A percentile compares a stretch with the other conserved stretches of the same genome.
Conservation (phyloP, 2,888 invertebrate genomes). For the Carpatolechia fugitivella region DNA sequence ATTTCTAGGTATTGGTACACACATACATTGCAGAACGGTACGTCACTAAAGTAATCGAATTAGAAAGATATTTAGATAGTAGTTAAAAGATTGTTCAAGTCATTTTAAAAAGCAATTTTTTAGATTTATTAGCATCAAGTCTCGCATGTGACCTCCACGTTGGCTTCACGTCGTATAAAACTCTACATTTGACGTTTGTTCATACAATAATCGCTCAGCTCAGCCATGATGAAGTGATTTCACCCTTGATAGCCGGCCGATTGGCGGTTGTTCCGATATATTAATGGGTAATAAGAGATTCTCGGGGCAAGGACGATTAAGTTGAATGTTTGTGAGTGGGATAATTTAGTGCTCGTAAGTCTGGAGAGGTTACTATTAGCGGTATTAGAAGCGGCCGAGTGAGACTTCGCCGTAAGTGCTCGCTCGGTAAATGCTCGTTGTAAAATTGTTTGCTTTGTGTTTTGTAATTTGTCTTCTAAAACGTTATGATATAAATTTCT, state of each 20-base stretch:
- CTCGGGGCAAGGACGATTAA: conserved; percentile 40
- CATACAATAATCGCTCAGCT: conserved; percentile 42
- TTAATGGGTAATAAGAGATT: conserved; percentile 45
- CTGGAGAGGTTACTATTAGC: conserved; percentile 27
- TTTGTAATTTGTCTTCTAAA: not conserved
- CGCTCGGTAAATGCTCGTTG: not conserved
- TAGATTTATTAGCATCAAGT: conserved; percentile 22
- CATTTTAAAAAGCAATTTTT: conserved; percentile 22
- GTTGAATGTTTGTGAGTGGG: conserved; percentile 38
- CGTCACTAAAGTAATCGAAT: no score
- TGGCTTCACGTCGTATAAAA: conserved; percentile 31
- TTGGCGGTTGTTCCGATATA: conserved; percentile 43
- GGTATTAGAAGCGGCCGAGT: conserved; percentile 13
- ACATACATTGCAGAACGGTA: no score
- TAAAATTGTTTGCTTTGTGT: conserved; percentile 8
- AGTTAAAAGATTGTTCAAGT: conserved; percentile 21
- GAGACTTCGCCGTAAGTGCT: conserved; percentile 15
- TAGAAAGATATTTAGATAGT: not conserved
- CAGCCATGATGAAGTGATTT: conserved; percentile 54
- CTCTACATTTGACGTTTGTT: conserved; percentile 33
- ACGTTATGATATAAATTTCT: no score
- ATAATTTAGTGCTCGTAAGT: conserved; percentile 36
- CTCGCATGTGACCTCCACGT: conserved; percentile 25
- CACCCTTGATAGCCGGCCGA: conserved; percentile 40
- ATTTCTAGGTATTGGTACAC: no score